Evolutionary conservation across 2,888 invertebrate species (phyloP), one percentile per base, ranked within the genome.

Genomic region (Sclerodermus sp.): DNA sequence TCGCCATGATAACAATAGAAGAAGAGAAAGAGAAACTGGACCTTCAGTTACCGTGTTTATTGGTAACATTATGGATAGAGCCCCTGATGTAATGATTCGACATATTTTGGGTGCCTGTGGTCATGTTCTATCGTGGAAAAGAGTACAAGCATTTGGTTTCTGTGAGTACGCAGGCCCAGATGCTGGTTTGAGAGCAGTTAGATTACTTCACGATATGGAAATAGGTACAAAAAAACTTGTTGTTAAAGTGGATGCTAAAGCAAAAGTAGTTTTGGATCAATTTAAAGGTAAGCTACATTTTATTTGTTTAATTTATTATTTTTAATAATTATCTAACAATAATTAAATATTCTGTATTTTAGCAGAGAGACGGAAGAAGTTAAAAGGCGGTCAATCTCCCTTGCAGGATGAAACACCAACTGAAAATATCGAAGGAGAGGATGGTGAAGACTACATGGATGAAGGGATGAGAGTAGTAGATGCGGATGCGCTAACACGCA

Each of bases 31-130:
- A 50, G 77, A 78, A 57, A 64, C 73, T 1, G 93, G 94, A 0
- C 96, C 96, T 0, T 88, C 94, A 1, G 95, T 98, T 31, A 98
- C 98, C 1, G 96, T 98, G 1, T 98, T 98, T 82, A 93, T 98
- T 42, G 97, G 97, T 41, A 97, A 96, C 78, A 96, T 99, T 50
- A 91, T 94, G 71, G 93, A 96, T 65, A 87, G 91, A 65, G 96
- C 95, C 36, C 95, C 96, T 1, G 98, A 99, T 79, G 86, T 90
- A 9, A 92, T 99, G 90, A 89, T 99, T 34, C 87, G 96, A 62
- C 90, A 92, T 66, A 88, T 99, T 73, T 82, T 99, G 45, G 87
- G 89, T 72, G 89, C 94, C 47, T 98, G 97, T 82, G 99, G 99
- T 2, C 89, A 90, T 55, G 95, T 99, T 43, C 83, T 93, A 12